A percentile compares a stretch with the other conserved stretches of the same genome.
phyloP scores from a whole-genome alignment of 2,113 vertebrate species.

The Bujurquina vittata region DNA sequence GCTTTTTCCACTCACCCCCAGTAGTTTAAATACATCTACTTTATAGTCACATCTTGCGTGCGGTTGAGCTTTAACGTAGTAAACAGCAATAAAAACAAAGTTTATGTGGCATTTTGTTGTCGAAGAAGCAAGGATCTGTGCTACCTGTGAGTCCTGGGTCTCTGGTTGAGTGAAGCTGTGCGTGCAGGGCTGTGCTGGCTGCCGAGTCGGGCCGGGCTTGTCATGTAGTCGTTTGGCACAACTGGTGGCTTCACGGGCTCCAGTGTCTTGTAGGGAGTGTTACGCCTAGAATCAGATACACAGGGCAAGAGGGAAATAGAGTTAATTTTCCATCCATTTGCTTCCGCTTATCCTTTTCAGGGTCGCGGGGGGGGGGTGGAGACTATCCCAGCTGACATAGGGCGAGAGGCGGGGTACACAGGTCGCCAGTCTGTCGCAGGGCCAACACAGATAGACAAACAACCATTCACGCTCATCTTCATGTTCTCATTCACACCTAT shows the following conservation, averaged over 20 bases:
- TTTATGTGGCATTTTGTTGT: background rate
- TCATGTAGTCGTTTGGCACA: constrained; percentile 99
- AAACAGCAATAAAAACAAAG: background rate
- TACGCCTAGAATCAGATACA: constrained; percentile 81
- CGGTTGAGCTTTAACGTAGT: background rate
- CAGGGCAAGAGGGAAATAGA: background rate
- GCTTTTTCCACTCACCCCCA: background rate
- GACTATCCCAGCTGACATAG: too few relatives aligned
- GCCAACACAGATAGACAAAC: too few relatives aligned
- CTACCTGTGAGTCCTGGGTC: constrained; percentile 98
- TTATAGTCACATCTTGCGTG: background rate
- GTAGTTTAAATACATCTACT: background rate
- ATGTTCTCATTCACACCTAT: too few relatives aligned
- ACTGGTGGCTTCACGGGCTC: constrained; percentile 97
- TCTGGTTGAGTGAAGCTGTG: constrained; percentile 97
- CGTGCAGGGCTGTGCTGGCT: constrained; percentile 96
- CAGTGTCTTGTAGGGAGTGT: constrained; percentile 96
- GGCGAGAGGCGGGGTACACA: too few relatives aligned
- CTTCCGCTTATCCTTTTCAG: too few relatives aligned
- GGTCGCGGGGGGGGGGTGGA: too few relatives aligned
- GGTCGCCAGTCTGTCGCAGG: too few relatives aligned
- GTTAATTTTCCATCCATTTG: fast-evolving
- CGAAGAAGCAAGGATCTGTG: background rate
- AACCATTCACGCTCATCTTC: too few relatives aligned
- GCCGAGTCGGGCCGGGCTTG: constrained; percentile 94